These are phyloP conservation scores for Doryteuthis pealeii DNA, from an alignment of 1,140 invertebrate genomes.

Conservation along the genomic window DNA sequence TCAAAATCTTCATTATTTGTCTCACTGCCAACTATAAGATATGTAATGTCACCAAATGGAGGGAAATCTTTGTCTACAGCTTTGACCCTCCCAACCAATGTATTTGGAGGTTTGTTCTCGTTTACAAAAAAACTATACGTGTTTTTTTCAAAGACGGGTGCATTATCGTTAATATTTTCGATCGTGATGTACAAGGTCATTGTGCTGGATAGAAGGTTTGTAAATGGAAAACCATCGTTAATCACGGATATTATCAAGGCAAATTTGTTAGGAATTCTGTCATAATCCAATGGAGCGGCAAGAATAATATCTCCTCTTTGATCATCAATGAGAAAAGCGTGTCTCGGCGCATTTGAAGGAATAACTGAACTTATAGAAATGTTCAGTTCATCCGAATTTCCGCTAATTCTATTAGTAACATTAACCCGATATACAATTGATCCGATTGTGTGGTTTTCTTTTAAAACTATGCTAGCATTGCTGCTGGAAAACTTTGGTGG, in stretches of 20 bases:
- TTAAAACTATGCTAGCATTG: constrained; percentile 21
- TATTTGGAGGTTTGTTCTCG: constrained; percentile 23
- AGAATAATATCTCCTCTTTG: constrained; percentile 47
- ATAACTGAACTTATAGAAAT: constrained; percentile 29
- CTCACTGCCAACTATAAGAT: neutral
- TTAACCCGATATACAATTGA: constrained; percentile 28
- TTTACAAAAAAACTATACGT: constrained; percentile 28
- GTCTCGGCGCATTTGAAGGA: constrained; percentile 15
- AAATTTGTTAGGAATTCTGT: constrained; percentile 32
- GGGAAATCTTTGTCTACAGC: constrained; percentile 5
- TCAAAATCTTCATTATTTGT: neutral
- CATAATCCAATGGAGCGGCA: constrained; percentile 48
- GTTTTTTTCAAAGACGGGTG: constrained; percentile 71
- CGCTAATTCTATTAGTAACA: constrained; percentile 36
- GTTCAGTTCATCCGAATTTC: constrained; percentile 27
- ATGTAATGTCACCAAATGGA: neutral
- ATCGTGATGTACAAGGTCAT: constrained; percentile 33
- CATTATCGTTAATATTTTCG: constrained; percentile 88
- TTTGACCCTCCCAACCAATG: neutral
- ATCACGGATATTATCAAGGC: constrained; percentile 22
- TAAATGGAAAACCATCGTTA: constrained; percentile 23
- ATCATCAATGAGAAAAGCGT: constrained; percentile 36
- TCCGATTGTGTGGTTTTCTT: constrained; percentile 22
- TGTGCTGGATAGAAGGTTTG: constrained; percentile 16
- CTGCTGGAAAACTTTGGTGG: constrained; percentile 27